phyloP scores from a whole-genome alignment of 2,797 vertebrate species.

The Cyprinodon diabolis region DNA sequence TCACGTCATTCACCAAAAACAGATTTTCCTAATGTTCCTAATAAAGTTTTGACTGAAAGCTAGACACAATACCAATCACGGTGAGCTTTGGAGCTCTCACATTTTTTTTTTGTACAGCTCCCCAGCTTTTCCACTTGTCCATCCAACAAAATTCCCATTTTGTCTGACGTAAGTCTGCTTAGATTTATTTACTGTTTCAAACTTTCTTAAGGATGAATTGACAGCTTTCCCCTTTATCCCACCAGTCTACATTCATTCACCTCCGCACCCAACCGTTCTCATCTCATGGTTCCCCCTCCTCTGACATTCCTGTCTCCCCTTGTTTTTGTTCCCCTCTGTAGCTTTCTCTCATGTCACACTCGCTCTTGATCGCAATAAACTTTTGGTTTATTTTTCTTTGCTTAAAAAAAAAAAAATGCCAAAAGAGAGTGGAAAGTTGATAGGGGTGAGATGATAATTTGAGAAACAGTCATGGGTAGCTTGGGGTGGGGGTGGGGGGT shows the following conservation, averaged over 20 bases:
- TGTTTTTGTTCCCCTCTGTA: constrained; percentile 42
- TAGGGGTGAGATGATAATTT: constrained; percentile 56
- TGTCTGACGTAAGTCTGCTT: constrained; percentile 52
- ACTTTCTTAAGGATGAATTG: constrained; percentile 71
- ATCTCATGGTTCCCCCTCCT: constrained; percentile 51
- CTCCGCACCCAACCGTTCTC: constrained; percentile 60
- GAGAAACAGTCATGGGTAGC: constrained; percentile 58
- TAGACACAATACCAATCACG: constrained; percentile 20
- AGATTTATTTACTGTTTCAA: constrained; percentile 75
- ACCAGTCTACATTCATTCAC: constrained; percentile 61
- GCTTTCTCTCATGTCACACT: constrained; percentile 29
- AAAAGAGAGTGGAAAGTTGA: constrained; percentile 51
- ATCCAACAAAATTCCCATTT: constrained; percentile 39
- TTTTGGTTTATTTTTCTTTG: constrained; percentile 68
- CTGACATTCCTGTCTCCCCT: constrained; percentile 56
- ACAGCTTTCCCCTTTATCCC: constrained; percentile 62
- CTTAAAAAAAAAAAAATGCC: constrained; percentile 76
- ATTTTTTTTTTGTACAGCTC: constrained; percentile 45
- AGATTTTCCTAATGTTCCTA: constrained; percentile 18
- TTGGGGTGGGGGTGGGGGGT: constrained; percentile 8
- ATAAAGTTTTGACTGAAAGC: constrained; percentile 19
- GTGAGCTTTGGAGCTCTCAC: constrained; percentile 24
- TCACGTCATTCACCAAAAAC: constrained; percentile 27
- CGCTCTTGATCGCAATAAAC: constrained; percentile 61
- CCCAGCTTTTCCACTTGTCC: constrained; percentile 42